Base-by-base conservation (phyloP, 2,888 invertebrate species). In the Drosophila borborema region DNA sequence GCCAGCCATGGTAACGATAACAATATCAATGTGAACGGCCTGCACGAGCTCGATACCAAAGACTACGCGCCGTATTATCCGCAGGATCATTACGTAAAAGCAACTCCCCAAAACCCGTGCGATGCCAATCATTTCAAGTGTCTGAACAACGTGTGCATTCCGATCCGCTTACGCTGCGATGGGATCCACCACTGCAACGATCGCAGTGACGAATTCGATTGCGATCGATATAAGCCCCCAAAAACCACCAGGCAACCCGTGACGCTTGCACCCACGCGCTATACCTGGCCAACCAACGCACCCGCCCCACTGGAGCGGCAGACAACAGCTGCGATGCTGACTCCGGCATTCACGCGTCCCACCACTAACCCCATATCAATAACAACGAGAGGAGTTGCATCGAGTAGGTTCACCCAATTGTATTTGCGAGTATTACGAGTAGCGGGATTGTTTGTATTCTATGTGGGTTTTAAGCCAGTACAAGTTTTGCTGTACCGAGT, bases 121-220 rank as follows among this genome's bases (percentile, higher is more conserved):
- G 84, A 92, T 53, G 80, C 85, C 71, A 92, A 94, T 81, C 93
- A 93, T 56, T 96, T 95, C 94, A 94, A 94, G 89, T 96, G 96
- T 92, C 62, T 68, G 49, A 93, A 94, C 90, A 94, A 94, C 90
- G 93, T 94, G 81, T 96, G 96, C 92, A 95, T 96, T 74, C 94
- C 92, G 12, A 51, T 89, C 60, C 73, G 87, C 16, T 76, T 92
- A 60, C 91, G 94, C 66, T 95, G 96, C 91, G 94, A 96, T 92
- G 93, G 94, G 46, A 87, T 91, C 59, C 89, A 89, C 74, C 95
- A 96, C 84, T 96, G 96, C 92, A 92, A 93, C 72, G 95, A 96
- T 91, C 91, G 93, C 80, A 94, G 94, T 53, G 95, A 95, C 86
- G 95, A 95, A 90, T 83, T 82, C 46, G 92, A 93, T 77, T 95